These are phyloP conservation scores for Leptarthrus brevirostris DNA, from an alignment of 2,888 invertebrate species.

Conservation along the genomic window DNA sequence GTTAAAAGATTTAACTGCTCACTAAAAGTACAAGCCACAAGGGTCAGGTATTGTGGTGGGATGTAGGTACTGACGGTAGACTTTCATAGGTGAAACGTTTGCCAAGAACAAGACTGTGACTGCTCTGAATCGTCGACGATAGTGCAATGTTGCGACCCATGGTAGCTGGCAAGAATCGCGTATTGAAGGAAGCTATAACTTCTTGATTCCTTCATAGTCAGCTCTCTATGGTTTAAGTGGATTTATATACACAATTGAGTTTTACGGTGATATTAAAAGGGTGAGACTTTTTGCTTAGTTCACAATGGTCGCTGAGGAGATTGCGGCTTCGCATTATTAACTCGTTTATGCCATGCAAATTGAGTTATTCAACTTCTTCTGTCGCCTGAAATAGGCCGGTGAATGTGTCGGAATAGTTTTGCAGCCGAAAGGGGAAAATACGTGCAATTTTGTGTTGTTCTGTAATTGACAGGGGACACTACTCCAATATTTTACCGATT, in stretches of 20 bases:
- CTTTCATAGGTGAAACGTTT: background rate
- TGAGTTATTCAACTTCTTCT: slow-evolving; percentile 39
- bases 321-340: slow-evolving; percentile 38
- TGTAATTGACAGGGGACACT: slow-evolving; percentile 32
- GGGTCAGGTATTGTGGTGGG: slow-evolving; percentile 9
- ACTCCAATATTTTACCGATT: slow-evolving; percentile 17
- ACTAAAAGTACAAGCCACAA: background rate
- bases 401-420: slow-evolving; percentile 1
- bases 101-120: too few species aligned
- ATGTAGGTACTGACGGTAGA: background rate
- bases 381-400: slow-evolving; percentile 17
- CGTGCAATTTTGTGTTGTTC: slow-evolving; percentile 12
- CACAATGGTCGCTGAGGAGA: slow-evolving; percentile 36
- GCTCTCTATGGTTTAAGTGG: slow-evolving; percentile 19
- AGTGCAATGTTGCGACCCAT: background rate
- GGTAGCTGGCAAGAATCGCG: background rate
- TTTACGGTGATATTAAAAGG: slow-evolving; percentile 28
- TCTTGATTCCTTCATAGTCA: slow-evolving; percentile 31
- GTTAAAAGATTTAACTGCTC: background rate
- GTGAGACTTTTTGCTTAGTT: slow-evolving; percentile 4
- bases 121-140: background rate
- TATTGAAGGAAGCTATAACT: slow-evolving; percentile 32
- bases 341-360: slow-evolving; percentile 44
- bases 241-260: slow-evolving; percentile 44
- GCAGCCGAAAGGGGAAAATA: background rate